Conservation (phyloP, 2,113 vertebrate genomes). For the Silurus meridionalis region DNA sequence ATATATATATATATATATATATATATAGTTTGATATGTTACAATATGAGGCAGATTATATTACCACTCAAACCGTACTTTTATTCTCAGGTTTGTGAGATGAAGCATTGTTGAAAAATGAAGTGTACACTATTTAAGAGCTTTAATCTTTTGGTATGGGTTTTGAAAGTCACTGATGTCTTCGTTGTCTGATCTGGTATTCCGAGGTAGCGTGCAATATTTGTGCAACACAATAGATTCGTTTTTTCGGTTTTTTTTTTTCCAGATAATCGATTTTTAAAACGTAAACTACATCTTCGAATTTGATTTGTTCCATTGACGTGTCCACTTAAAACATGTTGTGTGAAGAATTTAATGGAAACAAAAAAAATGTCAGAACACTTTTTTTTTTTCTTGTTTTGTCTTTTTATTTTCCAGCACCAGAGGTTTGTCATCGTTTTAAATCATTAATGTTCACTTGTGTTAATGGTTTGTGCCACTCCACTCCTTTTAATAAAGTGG, state of each 20-base stretch:
- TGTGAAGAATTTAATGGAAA: conserved; percentile 45
- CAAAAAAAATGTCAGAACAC: conserved; percentile 62
- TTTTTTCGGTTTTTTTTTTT: conserved; percentile 40
- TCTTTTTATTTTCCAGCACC: conserved; percentile 65
- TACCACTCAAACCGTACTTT: conserved; percentile 50
- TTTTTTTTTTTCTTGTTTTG: conserved; percentile 63
- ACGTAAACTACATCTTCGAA: not conserved
- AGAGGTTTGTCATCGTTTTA: conserved; percentile 68
- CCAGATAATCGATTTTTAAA: not conserved
- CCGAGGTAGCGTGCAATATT: conserved; percentile 77
- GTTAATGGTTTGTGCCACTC: conserved; percentile 76
- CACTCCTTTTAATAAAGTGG: conserved; percentile 79
- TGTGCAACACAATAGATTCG: conserved; percentile 70
- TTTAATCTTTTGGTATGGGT: conserved; percentile 42
- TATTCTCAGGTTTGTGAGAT: conserved; percentile 64
- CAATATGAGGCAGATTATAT: conserved; percentile 17
- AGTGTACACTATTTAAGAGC: conserved; percentile 60
- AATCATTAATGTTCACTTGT: conserved; percentile 70
- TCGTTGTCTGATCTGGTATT: conserved; percentile 62
- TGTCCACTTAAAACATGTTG: conserved; percentile 70
- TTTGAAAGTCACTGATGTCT: conserved; percentile 53
- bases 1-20: conserved; percentile 38
- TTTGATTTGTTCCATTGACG: conserved; percentile 52
- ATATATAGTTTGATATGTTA: conserved; percentile 38
- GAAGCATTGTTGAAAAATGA: conserved; percentile 52